Base-by-base conservation (phyloP, 2,797 vertebrate species). In the Choloepus didactylus region DNA sequence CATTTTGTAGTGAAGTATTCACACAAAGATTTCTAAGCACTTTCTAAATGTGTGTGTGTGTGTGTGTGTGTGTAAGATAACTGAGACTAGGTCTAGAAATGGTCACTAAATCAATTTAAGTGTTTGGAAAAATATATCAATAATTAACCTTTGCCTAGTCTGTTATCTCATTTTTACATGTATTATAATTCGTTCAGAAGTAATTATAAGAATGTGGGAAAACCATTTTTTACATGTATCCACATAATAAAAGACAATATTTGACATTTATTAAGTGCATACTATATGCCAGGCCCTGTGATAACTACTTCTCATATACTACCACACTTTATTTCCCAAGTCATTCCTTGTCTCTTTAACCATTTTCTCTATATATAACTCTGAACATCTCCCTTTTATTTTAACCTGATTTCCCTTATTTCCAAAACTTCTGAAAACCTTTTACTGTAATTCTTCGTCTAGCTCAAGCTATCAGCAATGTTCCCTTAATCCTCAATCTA, bases 91-190 rank as follows among this genome's bases (percentile, higher is more conserved):
- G 23, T 9, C 41, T 76, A 77, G 54, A 70, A 88, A 35, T 0
- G 82, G 9, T 6, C 23, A 38, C 5, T 46, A 35, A 88, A 84
- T 46, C 11, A 38, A 70, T 77, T 87, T 60, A 81, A 72, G 49
- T 4, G 49, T 49, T 76, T 67, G 21, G 41, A 60, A 69, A 91
- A 2, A 6, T 49, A 35, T 18, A 29, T 51, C 41, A 51, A 51
- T 87, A 49, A 94, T 67, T 41, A 67, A 67, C 44, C 3, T 27
- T 86, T 75, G 31, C 69, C 15, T 64, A 41, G 9, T 67, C 16
- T 75, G 86, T 75, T 44, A 35, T 67, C 79, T 89, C n/a, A 67
- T 86, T 72, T 95, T 81, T 75, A 54, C 25, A 44, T 41, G 27
- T 29, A 44, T 62, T 89, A 73, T 16, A 6, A 46, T 70, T 84